A percentile compares a stretch with the other conserved stretches of the same genome.
Evolutionary conservation across 2,113 vertebrate genomes (phyloP).

Genomic region (Merops nubicus): DNA sequence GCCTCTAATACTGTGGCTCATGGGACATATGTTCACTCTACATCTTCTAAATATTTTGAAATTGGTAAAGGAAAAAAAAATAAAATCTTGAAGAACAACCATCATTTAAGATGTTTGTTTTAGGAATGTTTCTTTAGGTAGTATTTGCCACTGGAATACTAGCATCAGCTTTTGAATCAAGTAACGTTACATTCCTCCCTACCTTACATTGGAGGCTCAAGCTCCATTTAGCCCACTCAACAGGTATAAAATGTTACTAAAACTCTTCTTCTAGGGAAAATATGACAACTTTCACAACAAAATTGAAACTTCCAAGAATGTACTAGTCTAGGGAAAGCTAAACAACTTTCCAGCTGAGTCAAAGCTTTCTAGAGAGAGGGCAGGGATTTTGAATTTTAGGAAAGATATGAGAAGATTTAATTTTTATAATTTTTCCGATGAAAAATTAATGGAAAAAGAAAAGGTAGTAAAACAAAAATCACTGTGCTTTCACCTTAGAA

Average conservation of each 20-base stretch:
- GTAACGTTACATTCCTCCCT: neutral
- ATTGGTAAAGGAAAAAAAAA: neutral
- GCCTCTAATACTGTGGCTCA: neutral
- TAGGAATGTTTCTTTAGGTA: neutral
- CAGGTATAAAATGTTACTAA: neutral
- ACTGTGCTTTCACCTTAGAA: neutral
- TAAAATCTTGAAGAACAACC: neutral
- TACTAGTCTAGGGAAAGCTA: neutral
- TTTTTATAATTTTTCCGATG: neutral
- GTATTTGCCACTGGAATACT: neutral
- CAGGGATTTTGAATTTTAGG: neutral
- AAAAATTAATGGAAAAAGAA: neutral
- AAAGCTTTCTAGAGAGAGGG: neutral
- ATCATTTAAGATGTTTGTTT: neutral
- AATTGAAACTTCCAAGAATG: neutral
- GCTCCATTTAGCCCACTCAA: neutral
- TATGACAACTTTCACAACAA: neutral
- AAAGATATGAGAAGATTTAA: neutral
- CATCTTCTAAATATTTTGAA: neutral
- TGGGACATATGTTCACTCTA: neutral
- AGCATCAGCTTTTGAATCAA: neutral
- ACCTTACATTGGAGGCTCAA: neutral
- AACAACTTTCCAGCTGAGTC: neutral
- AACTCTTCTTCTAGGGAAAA: neutral
- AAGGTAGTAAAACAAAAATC: neutral